phyloP scores from a whole-genome alignment of 2,888 invertebrate genomes.

The Dasysyrphus tricinctus region DNA sequence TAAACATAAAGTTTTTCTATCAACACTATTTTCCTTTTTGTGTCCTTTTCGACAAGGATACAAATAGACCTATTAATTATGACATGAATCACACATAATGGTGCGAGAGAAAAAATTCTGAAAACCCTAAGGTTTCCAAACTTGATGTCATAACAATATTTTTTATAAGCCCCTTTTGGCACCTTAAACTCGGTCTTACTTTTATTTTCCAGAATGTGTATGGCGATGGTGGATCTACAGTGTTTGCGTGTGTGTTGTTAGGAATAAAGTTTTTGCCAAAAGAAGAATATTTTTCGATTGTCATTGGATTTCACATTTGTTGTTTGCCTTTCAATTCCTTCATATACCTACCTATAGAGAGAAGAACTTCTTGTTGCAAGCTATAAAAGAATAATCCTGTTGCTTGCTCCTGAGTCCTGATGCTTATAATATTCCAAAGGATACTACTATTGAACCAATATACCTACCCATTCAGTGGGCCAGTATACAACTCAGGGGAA shows the following conservation, averaged over 20 bases:
- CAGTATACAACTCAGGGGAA: no score
- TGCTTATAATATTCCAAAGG: constrained; percentile 16
- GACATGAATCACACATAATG: constrained; percentile 36
- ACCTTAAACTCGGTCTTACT: constrained; percentile 58
- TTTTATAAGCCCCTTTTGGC: constrained; percentile 66
- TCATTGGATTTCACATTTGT: constrained; percentile 71
- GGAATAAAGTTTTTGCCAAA: constrained; percentile 28
- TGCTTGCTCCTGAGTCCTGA: constrained; percentile 31
- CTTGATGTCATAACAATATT: constrained; percentile 66
- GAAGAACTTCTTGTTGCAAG: constrained; percentile 14
- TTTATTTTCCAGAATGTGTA: neutral
- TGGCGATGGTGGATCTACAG: neutral
- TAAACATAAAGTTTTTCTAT: constrained; percentile 61
- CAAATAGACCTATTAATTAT: constrained; percentile 52
- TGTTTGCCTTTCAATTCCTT: constrained; percentile 61
- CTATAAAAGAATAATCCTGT: constrained; percentile 56
- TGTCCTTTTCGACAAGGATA: constrained; percentile 53
- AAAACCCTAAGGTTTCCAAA: constrained; percentile 45
- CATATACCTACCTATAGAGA: neutral
- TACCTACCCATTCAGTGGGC: constrained; percentile 19
- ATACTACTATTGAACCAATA: constrained; percentile 21
- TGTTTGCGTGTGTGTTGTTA: constrained; percentile 1
- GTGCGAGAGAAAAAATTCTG: constrained; percentile 12
- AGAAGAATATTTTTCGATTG: constrained; percentile 60
- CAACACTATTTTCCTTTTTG: constrained; percentile 44